Evolutionary conservation across 2,797 vertebrate species (phyloP).

Genomic region (Hippopotamyrus pictus): DNA sequence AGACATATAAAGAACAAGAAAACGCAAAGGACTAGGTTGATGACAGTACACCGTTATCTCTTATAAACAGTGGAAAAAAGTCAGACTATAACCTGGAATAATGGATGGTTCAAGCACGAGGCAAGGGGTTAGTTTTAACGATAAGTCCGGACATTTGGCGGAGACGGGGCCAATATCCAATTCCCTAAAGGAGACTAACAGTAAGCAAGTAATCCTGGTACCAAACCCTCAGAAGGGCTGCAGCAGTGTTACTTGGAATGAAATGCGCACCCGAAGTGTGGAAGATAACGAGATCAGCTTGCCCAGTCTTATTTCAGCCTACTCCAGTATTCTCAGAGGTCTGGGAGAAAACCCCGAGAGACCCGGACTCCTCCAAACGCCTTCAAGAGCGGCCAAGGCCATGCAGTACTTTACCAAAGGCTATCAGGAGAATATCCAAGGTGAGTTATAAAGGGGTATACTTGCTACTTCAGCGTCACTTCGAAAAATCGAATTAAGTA

Average conservation of each 20-base stretch:
- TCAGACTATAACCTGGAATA: background rate
- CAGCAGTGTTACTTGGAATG: slow-evolving; percentile 4
- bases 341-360: slow-evolving; percentile 1
- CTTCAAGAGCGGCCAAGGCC: background rate
- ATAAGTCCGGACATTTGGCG: background rate
- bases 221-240: background rate
- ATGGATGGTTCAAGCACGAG: background rate
- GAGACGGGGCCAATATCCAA: background rate
- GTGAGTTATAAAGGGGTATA: background rate
- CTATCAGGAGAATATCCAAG: slow-evolving; percentile 4
- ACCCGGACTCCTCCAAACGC: background rate
- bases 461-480: background rate
- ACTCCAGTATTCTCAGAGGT: background rate
- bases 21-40: background rate
- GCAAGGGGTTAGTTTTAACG: background rate
- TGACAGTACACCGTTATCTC: background rate
- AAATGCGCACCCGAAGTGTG: background rate
- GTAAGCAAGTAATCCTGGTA: background rate
- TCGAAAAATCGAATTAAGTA: background rate
- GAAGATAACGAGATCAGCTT: background rate
- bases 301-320: background rate
- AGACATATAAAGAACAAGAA: background rate
- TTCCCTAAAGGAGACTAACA: background rate
- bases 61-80: background rate
- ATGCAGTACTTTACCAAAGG: slow-evolving; percentile 15